Conservation (phyloP, 2,113 vertebrate species). For the Pseudopodoces humilis region DNA sequence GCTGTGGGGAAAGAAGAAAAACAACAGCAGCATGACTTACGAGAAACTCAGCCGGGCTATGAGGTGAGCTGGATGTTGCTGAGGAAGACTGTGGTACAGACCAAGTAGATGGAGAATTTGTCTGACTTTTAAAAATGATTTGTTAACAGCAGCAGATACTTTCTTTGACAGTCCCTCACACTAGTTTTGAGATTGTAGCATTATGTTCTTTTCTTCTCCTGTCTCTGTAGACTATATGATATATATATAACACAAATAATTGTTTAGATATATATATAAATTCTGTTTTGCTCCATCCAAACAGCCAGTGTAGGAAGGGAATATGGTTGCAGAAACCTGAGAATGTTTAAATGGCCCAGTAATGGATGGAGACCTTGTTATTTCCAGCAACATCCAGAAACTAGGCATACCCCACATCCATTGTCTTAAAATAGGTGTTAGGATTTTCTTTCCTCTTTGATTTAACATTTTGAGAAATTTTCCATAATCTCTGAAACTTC, state of each 20-base stretch:
- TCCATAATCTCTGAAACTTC: neutral
- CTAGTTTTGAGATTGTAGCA: neutral
- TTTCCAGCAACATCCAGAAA: neutral
- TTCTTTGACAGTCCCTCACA: neutral
- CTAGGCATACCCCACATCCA: neutral
- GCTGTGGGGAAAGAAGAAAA: constrained; percentile 98
- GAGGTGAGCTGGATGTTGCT: constrained; percentile 79
- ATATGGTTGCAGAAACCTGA: neutral
- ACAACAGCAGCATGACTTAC: constrained; percentile 98
- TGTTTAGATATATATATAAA: neutral
- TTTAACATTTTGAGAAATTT: neutral
- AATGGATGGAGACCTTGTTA: neutral
- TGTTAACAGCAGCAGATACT: neutral
- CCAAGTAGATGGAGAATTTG: neutral
- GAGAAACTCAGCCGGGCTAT: constrained; percentile 98
- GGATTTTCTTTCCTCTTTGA: neutral
- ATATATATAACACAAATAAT: neutral
- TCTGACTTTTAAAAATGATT: neutral
- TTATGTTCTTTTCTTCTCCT: neutral
- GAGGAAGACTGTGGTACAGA: neutral
- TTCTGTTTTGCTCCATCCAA: neutral
- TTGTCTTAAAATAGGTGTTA: neutral
- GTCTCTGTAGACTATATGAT: neutral
- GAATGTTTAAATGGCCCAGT: neutral
- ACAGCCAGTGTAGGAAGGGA: neutral